phyloP scores from a whole-genome alignment of 2,888 invertebrate species.

The Marronus borbonicus region DNA sequence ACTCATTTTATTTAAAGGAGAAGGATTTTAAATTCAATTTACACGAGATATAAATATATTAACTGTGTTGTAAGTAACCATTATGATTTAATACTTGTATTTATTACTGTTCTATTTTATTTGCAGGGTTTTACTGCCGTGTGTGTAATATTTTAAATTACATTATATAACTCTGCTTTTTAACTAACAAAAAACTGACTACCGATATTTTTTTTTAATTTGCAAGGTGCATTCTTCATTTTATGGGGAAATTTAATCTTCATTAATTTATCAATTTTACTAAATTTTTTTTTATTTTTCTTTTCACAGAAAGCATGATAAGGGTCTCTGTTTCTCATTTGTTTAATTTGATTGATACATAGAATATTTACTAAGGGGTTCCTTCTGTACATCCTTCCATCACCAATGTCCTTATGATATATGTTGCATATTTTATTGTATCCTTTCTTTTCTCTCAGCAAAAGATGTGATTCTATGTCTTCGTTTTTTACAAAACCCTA shows the following conservation, averaged over 20 bases:
- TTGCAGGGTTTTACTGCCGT: conserved; percentile 66
- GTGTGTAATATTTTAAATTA: conserved; percentile 67
- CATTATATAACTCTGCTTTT: conserved; percentile 61
- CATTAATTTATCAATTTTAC: too few species aligned
- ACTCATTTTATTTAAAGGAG: conserved; percentile 42
- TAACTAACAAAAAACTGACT: conserved; percentile 59
- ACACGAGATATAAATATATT: too few species aligned
- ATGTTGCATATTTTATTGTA: conserved; percentile 43
- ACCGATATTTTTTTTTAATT: conserved; percentile 52
- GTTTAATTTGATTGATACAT: background rate
- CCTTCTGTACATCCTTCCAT: conserved; percentile 26
- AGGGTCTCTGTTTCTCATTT: conserved; percentile 42
- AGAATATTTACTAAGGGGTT: background rate
- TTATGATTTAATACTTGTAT: background rate
- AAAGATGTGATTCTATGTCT: background rate
- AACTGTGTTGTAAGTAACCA: too few species aligned
- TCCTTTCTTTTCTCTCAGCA: conserved; percentile 36
- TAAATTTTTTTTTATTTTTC: background rate
- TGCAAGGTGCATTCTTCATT: conserved; percentile 55
- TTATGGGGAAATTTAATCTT: background rate
- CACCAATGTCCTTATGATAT: conserved; percentile 25
- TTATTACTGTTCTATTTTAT: conserved; percentile 43
- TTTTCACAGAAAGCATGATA: conserved; percentile 15
- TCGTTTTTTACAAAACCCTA: conserved; percentile 49
- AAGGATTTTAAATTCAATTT: conserved; percentile 45